Evolutionary conservation across 53 echinoderm and acorn worm genomes (phyloP), one percentile per base, ranked within the genome.

Genomic region (Holothuria leucospilota): DNA sequence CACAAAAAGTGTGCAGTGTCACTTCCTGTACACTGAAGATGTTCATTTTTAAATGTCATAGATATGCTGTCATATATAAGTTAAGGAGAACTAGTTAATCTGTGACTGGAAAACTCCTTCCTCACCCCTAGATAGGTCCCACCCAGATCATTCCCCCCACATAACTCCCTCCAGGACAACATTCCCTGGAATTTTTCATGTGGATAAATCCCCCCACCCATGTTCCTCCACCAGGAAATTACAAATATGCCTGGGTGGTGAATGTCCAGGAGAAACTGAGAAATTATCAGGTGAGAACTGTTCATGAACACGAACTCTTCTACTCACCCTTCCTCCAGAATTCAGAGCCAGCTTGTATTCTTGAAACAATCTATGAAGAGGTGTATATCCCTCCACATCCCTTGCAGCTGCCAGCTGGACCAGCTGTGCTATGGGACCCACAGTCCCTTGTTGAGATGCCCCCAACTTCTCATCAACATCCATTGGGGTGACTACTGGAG

Each of bases 331-430:
- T 21, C 24, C 28, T 30, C 28, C 23, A 60, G 41, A 59, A 20
- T 64, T 29, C 18, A 77, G 30, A 66, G 59, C 69, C 13, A 67
- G 29, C 2, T 63, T 29, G 69, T 94, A 94, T 20, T 66, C 86
- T 6, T 81, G 58, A 21, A 59, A 56, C 56, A 94, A 93, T 73
- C 86, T 91, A 28, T 91, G 91, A 1, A 96, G 92, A 8, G 96
- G 96, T 34, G 94, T 96, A 56, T 61, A 90, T 2, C 94, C 94
- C 4, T 56, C 20, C 8, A 41, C 68, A 29, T 96, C 94, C 20
- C 86, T 85, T 41, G 67, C 78, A 42, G 82, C 77, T 59, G 91
- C 95, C 40, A 93, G 87, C 8, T 80, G 80, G 18, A 80, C 34
- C 52, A 91, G 89, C 85, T 93, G 91, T 51, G 87, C 77, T 25